These are phyloP conservation scores for Tetraneura akinire DNA, from an alignment of 1,140 invertebrate genomes.

Conservation along the genomic window DNA sequence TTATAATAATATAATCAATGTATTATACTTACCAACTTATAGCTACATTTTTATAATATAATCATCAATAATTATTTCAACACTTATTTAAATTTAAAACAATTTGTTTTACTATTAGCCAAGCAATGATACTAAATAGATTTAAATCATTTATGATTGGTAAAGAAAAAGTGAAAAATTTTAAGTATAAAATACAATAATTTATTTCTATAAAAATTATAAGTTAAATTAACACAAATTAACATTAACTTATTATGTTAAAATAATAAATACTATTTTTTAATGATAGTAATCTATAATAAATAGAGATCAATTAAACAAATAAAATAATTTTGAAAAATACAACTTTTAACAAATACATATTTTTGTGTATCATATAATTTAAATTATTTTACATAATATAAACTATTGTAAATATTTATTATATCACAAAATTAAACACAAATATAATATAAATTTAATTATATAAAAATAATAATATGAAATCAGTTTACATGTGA, in stretches of 20 bases:
- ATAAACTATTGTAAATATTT: neutral
- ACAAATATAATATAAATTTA: too few species aligned
- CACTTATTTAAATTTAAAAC: too few species aligned
- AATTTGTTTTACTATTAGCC: too few species aligned
- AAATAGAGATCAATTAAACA: constrained; percentile 29
- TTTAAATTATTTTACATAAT: neutral
- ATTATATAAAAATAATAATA: neutral
- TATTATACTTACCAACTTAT: too few species aligned
- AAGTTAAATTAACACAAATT: neutral
- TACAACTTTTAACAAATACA: neutral
- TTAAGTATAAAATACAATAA: neutral
- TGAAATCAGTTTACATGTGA: neutral
- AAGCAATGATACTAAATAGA: too few species aligned
- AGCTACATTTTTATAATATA: too few species aligned
- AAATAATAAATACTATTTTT: constrained; percentile 24
- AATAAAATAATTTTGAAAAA: neutral
- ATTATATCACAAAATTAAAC: neutral
- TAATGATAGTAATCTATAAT: neutral
- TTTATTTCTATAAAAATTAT: constrained; percentile 10
- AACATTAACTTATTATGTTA: neutral
- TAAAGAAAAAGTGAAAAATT: too few species aligned
- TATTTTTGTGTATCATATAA: neutral
- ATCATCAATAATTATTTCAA: too few species aligned
- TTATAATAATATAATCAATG: too few species aligned
- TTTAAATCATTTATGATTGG: too few species aligned